These are phyloP conservation scores for Bungarus multicinctus DNA, from an alignment of 2,113 vertebrate genomes.

Conservation along the genomic window DNA sequence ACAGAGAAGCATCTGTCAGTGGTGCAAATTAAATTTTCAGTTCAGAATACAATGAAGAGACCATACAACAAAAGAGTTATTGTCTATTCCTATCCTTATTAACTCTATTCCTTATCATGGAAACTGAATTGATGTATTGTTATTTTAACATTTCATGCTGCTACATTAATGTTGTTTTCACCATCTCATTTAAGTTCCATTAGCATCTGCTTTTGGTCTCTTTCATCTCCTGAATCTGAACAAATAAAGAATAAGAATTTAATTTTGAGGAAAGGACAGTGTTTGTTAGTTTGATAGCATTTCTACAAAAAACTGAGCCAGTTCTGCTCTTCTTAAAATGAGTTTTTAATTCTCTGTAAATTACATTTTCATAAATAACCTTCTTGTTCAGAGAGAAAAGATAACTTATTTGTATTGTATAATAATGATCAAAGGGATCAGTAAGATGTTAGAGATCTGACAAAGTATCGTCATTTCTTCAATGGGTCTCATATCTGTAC, in stretches of 20 bases:
- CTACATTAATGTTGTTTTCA: neutral
- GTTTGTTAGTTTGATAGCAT: neutral
- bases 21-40: neutral
- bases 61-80: neutral
- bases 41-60: neutral
- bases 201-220: neutral
- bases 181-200: neutral
- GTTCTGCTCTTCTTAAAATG: neutral
- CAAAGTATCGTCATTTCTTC: neutral
- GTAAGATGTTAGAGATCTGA: neutral
- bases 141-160: conserved; percentile 1
- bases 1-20: neutral
- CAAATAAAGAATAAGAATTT: neutral
- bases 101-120: neutral
- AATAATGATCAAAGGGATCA: neutral
- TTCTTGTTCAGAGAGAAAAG: neutral
- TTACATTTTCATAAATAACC: neutral
- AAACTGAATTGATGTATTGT: neutral
- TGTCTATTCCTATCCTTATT: neutral
- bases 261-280: neutral
- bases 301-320: neutral
- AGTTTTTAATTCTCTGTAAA: neutral
- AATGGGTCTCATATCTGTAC: neutral
- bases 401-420: neutral
- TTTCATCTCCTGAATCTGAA: neutral